These are phyloP conservation scores for Acrocera orbiculus DNA, from an alignment of 2,888 invertebrate genomes.

Conservation along the genomic window DNA sequence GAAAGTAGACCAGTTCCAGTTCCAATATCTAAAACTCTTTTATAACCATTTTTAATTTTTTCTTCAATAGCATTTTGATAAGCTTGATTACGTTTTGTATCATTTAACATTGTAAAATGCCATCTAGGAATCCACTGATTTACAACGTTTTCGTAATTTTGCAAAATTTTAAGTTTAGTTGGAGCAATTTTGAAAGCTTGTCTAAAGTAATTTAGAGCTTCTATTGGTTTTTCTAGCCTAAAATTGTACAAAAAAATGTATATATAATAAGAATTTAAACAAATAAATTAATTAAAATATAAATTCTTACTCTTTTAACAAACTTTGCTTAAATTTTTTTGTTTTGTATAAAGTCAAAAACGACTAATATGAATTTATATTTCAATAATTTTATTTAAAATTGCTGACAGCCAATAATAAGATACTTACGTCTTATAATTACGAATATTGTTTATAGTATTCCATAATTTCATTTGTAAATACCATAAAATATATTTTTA, in stretches of 20 bases:
- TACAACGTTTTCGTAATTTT: constrained; percentile 34
- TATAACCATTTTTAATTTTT: constrained; percentile 32
- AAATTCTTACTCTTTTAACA: too few relatives aligned
- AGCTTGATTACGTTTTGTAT: constrained; percentile 44
- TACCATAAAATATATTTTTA: too few relatives aligned
- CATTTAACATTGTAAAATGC: constrained; percentile 74
- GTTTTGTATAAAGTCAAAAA: too few relatives aligned
- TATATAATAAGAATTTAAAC: neutral
- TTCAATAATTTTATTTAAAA: too few relatives aligned
- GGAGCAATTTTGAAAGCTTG: constrained; percentile 9
- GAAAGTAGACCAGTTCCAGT: constrained; percentile 60
- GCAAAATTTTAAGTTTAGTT: constrained; percentile 7
- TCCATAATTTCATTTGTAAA: too few relatives aligned
- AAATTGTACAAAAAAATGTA: too few relatives aligned
- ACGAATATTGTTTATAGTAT: too few relatives aligned
- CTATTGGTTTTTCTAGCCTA: constrained; percentile 12
- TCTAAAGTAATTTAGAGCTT: constrained; percentile 11
- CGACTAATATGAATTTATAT: too few relatives aligned
- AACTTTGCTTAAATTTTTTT: too few relatives aligned
- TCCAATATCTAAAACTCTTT: constrained; percentile 54
- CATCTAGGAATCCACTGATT: constrained; percentile 55
- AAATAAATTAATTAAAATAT: neutral
- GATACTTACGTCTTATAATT: too few relatives aligned
- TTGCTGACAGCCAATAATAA: too few relatives aligned
- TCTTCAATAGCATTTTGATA: constrained; percentile 45